phyloP scores from a whole-genome alignment of 2,797 vertebrate genomes.

The Chanos chanos region DNA sequence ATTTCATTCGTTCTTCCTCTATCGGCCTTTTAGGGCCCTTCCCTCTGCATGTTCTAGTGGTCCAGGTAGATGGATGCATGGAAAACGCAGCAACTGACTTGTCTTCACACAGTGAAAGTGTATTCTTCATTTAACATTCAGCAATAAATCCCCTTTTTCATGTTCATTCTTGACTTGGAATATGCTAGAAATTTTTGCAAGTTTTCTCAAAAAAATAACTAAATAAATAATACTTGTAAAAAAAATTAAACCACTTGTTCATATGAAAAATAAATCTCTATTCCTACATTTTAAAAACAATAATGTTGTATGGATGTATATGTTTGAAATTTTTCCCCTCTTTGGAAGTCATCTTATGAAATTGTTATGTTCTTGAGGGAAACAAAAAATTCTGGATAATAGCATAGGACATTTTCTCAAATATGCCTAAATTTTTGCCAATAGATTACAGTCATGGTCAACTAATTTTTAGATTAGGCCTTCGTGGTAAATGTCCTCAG shows the following conservation, averaged over 20 bases:
- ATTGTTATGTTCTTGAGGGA: background rate
- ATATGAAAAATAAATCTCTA: constrained; percentile 82
- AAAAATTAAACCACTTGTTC: constrained; percentile 77
- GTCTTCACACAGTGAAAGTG: constrained; percentile 87
- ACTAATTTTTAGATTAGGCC: no score
- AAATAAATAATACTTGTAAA: constrained; percentile 84
- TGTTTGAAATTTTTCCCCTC: background rate
- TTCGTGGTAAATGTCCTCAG: no score
- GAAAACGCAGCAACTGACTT: constrained; percentile 94
- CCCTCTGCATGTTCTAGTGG: constrained; percentile 94
- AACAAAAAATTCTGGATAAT: no score
- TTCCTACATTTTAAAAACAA: constrained; percentile 75
- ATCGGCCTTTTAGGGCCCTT: constrained; percentile 39
- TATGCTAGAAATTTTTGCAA: constrained; percentile 91
- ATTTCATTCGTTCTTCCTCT: constrained; percentile 45
- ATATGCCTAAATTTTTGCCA: no score
- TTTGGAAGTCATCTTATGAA: constrained; percentile 7
- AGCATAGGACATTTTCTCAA: no score
- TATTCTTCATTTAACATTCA: constrained; percentile 93
- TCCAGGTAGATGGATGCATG: constrained; percentile 99
- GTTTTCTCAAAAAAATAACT: constrained; percentile 83
- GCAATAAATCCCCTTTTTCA: constrained; percentile 90
- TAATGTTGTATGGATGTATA: constrained; percentile 27
- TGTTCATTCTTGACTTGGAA: constrained; percentile 79
- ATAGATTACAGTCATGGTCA: no score